Evolutionary conservation across 2,113 vertebrate genomes (phyloP).

Genomic region (Rhodinocichla rosea): DNA sequence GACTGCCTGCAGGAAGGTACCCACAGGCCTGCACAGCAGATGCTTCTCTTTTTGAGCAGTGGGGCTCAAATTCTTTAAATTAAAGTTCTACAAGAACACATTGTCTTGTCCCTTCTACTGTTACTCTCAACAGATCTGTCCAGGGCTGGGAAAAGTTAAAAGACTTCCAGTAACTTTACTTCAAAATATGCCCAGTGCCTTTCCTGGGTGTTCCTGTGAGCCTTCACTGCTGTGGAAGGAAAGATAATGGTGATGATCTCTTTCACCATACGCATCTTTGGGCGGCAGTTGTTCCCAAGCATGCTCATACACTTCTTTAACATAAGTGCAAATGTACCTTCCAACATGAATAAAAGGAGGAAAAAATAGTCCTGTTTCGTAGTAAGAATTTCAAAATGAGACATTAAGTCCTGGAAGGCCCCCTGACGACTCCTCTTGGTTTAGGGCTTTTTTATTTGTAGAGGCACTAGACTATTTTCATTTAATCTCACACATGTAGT

Average conservation of each 20-base stretch:
- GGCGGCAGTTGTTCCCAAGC: not conserved
- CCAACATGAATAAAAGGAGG: not conserved
- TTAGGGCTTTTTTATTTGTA: not conserved
- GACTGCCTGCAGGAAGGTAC: not conserved
- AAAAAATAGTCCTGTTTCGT: not conserved
- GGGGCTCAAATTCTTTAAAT: not conserved
- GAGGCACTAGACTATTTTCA: not conserved
- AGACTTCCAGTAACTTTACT: not conserved
- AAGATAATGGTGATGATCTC: too few relatives aligned
- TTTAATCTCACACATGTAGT: not conserved
- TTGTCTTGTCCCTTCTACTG: not conserved
- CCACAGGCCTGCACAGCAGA: not conserved
- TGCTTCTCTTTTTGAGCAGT: not conserved
- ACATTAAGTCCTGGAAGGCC: not conserved
- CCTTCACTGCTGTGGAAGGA: not conserved
- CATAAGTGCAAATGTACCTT: not conserved
- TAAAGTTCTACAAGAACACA: accelerated
- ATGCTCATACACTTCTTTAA: too few relatives aligned
- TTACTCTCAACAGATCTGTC: not conserved
- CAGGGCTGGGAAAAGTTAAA: not conserved
- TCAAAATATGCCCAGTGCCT: not conserved
- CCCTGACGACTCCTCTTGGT: not conserved
- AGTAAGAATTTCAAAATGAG: not conserved
- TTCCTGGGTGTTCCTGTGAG: not conserved
- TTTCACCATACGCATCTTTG: not conserved